These are phyloP conservation scores for Nibea albiflora DNA, from an alignment of 2,113 vertebrate species.

Conservation along the genomic window DNA sequence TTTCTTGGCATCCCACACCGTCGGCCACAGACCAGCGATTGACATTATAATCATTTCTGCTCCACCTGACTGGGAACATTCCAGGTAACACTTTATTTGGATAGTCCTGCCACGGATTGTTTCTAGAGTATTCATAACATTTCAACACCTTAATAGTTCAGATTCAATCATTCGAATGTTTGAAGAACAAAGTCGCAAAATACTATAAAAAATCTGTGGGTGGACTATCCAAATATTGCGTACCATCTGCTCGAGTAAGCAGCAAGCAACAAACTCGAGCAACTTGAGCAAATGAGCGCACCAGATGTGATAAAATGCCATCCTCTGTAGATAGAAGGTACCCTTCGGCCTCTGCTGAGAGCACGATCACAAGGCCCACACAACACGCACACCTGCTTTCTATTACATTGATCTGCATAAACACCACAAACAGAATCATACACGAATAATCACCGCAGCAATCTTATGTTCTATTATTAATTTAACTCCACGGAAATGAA, in stretches of 20 bases:
- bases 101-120: too few species aligned
- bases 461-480: background rate
- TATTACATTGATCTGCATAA: background rate
- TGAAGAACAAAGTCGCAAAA: too few species aligned
- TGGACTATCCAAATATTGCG: background rate
- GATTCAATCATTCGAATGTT: too few species aligned
- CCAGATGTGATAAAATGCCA: background rate
- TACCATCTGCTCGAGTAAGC: conserved; percentile 26
- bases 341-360: background rate
- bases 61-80: background rate
- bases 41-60: background rate
- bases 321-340: background rate
- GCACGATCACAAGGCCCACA: background rate
- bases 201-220: too few species aligned
- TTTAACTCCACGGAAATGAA: background rate
- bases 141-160: too few species aligned
- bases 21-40: background rate
- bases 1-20: too few species aligned
- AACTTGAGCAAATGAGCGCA: background rate
- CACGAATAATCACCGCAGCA: background rate
- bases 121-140: too few species aligned
- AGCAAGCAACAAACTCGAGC: background rate
- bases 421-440: background rate
- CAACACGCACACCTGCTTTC: background rate
- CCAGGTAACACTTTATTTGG: too few species aligned